Percentiles rank a stretch among this genome's conserved stretches.
Evolutionary conservation across 2,797 vertebrate genomes (phyloP).

Genomic region (Benthosema pterotum): DNA sequence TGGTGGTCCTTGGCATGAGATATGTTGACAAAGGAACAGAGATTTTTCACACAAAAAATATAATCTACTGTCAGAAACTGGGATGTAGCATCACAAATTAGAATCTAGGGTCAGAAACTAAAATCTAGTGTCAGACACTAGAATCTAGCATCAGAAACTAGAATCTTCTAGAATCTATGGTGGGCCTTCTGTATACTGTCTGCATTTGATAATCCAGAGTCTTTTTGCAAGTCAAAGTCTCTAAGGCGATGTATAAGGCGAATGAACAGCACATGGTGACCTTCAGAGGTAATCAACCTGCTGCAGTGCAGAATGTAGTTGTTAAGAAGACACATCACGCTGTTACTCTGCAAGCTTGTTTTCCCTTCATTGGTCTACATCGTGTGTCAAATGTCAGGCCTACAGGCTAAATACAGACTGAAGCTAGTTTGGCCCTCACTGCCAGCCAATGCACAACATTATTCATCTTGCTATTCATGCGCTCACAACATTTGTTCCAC

Average conservation of each 20-base stretch:
- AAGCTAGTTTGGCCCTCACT: background rate
- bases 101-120: too few relatives aligned
- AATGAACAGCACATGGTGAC: conserved; percentile 24
- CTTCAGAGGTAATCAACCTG: conserved; percentile 5
- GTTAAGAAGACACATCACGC: background rate
- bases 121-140: too few relatives aligned
- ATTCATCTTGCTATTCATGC: background rate
- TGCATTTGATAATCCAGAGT: conserved; percentile 19
- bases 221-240: conserved; percentile 36
- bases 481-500: too few relatives aligned
- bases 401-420: background rate
- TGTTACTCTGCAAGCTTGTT: background rate
- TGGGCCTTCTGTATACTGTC: background rate
- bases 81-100: too few relatives aligned
- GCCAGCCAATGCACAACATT: background rate
- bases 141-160: too few relatives aligned
- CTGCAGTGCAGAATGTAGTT: background rate
- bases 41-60: too few relatives aligned
- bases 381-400: conserved; percentile 1
- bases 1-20: too few relatives aligned
- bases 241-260: background rate
- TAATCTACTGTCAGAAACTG: too few relatives aligned
- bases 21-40: too few relatives aligned
- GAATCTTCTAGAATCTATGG: too few relatives aligned
- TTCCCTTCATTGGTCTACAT: background rate